Percentiles rank a stretch among this genome's conserved stretches.
phyloP scores from a whole-genome alignment of 2,113 vertebrate species.

The Phoxinus phoxinus region DNA sequence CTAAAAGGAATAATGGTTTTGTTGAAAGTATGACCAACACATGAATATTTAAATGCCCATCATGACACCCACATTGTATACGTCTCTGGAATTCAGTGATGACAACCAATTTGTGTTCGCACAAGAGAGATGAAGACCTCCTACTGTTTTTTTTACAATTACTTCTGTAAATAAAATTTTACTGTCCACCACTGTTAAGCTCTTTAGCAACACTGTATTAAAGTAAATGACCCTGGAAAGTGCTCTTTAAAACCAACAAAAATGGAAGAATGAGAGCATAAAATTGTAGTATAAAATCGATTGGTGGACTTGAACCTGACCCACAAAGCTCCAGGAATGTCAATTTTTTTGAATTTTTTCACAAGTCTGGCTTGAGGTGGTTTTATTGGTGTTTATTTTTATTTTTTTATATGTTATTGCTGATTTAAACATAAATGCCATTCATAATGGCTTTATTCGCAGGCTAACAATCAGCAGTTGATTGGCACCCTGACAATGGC shows the following conservation, averaged over 20 bases:
- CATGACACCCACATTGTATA: background rate
- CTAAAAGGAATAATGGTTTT: background rate
- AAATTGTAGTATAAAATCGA: background rate
- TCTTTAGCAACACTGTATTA: background rate
- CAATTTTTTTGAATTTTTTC: slow-evolving; percentile 10
- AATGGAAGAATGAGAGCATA: slow-evolving; percentile 13
- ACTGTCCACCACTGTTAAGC: background rate
- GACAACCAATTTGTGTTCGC: background rate
- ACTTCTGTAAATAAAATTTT: background rate
- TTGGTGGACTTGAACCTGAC: slow-evolving; percentile 1
- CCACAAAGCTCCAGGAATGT: background rate
- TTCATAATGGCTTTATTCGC: background rate
- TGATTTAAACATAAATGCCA: background rate
- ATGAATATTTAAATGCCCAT: slow-evolving; percentile 12
- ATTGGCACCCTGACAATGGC: background rate
- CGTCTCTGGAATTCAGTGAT: background rate
- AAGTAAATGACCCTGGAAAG: background rate
- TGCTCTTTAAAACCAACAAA: background rate
- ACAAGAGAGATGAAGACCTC: background rate
- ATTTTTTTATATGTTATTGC: background rate
- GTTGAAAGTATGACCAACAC: slow-evolving; percentile 19
- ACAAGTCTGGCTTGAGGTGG: background rate
- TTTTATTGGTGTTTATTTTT: background rate
- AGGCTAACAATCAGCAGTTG: background rate
- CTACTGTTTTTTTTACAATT: background rate